These are phyloP conservation scores for Mactromeris polynyma DNA, from an alignment of 2,888 invertebrate species.

Conservation along the genomic window DNA sequence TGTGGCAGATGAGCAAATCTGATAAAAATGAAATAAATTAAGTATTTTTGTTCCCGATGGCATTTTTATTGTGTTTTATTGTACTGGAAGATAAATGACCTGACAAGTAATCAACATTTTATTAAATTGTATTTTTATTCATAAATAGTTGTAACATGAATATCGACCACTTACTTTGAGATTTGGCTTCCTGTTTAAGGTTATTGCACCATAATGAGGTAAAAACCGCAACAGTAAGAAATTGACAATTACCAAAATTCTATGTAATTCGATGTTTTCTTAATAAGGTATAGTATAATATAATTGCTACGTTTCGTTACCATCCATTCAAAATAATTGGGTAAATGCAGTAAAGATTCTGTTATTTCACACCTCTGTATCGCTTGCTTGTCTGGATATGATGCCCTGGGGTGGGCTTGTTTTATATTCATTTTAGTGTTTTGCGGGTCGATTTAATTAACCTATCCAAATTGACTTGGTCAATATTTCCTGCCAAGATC, in stretches of 20 bases:
- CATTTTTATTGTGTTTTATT: constrained; percentile 30
- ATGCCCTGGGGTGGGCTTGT: not conserved
- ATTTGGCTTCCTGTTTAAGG: not conserved
- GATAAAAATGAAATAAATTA: constrained; percentile 45
- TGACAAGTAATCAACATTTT: constrained; percentile 8
- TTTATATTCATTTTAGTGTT: not conserved
- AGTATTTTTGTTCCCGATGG: constrained; percentile 43
- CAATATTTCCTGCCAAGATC: not conserved
- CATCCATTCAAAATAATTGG: constrained; percentile 24
- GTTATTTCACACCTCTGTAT: constrained; percentile 15
- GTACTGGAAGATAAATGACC: constrained; percentile 21
- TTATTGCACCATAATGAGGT: not conserved
- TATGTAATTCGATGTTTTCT: not conserved
- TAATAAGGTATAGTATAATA: not conserved
- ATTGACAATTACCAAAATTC: not conserved
- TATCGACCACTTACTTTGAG: not conserved
- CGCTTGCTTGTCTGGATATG: not conserved
- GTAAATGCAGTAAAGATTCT: not conserved
- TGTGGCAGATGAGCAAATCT: constrained; percentile 30
- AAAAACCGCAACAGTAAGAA: not conserved
- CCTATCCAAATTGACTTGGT: not conserved
- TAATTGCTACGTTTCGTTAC: not conserved
- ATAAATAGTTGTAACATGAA: not conserved
- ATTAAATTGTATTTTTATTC: not conserved
- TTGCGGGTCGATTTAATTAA: not conserved